Evolutionary conservation across 2,113 vertebrate genomes (phyloP), one percentile per base, ranked within the genome.

Genomic region (Bubo bubo): DNA sequence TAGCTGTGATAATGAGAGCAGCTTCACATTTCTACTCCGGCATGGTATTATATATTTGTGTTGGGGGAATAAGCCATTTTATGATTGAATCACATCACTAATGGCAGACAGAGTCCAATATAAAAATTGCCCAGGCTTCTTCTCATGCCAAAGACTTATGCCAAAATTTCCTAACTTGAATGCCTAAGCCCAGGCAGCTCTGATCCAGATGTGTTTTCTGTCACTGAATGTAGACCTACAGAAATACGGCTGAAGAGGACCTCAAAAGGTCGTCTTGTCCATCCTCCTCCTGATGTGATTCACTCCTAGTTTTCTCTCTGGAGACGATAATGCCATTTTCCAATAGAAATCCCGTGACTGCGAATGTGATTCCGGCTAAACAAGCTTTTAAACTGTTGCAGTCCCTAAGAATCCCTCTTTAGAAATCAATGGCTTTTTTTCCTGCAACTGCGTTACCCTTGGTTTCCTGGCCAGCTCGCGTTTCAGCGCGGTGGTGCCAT

Each of bases 1-100:
- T 95, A 68, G 74, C 79, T 32, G 81, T 62, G 73, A 55, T 94
- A 58, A 90, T 9, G 77, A 82, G n/a, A 88, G 86, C 73, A 82
- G 73, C 64, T 74, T 70, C 73, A 3, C 18, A 24, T 27, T 50
- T 66, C 53, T 60, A 2, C 70, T 94, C 79, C 1, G 1, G 77
- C 27, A 11, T 9, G n/a, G 4, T 68, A 3, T 35, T 83, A 18
- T 35, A 10, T 74, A 43, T 80, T 89, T 64, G 66, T 55, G 74
- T 81, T 73, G 66, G 49, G 73, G 39, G 66, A 96, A 94, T 87
- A 92, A 85, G 60, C 67, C 84, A 45, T 92, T 96, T 95, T 95
- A 62, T 83, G 95, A 67, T 73, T 83, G 84, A 94, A 82, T 88
- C 21, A 0, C 81, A 68, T 88, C 70, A 52, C 86, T 88, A 47